Percentiles rank a stretch among this genome's conserved stretches.
Evolutionary conservation across 2,113 vertebrate species (phyloP).

Genomic region (Quiscalus mexicanus): DNA sequence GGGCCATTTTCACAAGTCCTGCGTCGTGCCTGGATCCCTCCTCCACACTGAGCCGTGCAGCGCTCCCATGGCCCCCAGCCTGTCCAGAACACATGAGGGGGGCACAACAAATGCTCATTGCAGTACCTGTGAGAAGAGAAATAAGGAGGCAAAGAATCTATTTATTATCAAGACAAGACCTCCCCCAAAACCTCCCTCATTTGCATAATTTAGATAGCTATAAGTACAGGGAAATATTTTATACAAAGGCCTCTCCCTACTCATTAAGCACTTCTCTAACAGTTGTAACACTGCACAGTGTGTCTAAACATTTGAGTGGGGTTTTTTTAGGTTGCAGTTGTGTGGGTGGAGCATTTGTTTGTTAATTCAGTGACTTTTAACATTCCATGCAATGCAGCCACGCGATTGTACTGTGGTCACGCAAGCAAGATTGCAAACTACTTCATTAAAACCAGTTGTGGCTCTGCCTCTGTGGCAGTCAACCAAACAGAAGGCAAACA

Average conservation of each 20-base stretch:
- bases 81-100: slow-evolving; percentile 93
- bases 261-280: background rate
- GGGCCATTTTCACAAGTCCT: slow-evolving; percentile 93
- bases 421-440: background rate
- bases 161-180: background rate
- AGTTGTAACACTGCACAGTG: background rate
- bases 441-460: background rate
- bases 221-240: slow-evolving; percentile 21
- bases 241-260: background rate
- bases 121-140: slow-evolving; percentile 84
- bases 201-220: background rate
- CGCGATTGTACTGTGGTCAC: rapidly evolving
- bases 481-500: background rate
- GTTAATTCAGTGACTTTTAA: background rate
- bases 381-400: background rate
- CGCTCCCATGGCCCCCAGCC: slow-evolving; percentile 96
- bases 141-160: background rate
- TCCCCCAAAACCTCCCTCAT: background rate
- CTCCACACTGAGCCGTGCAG: slow-evolving; percentile 92
- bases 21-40: slow-evolving; percentile 91
- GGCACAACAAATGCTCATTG: slow-evolving; percentile 94
- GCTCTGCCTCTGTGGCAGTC: background rate
- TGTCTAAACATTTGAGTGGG: background rate
- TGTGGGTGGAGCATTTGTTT: background rate
- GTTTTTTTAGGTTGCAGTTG: background rate